These are phyloP conservation scores for Rallus limicola DNA, from an alignment of 2,113 vertebrate genomes.

Conservation along the genomic window DNA sequence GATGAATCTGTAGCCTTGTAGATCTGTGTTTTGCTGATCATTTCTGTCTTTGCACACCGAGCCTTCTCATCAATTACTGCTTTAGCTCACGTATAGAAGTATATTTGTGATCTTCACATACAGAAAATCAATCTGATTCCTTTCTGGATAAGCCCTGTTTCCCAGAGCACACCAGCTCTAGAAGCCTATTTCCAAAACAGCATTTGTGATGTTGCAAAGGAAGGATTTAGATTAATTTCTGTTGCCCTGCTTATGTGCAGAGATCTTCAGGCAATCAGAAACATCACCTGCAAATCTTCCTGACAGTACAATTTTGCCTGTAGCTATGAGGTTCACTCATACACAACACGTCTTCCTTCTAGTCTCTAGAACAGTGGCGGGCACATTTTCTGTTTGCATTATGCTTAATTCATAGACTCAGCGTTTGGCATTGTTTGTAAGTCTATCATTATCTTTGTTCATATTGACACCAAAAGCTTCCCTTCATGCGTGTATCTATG, in stretches of 20 bases:
- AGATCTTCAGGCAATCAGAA: conserved; percentile 43
- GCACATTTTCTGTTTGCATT: conserved; percentile 21
- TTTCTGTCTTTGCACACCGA: background rate
- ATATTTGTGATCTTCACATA: background rate
- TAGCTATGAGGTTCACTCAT: conserved; percentile 28
- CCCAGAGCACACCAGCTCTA: background rate
- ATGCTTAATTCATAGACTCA: conserved; percentile 18
- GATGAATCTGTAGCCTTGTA: background rate
- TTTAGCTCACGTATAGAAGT: background rate
- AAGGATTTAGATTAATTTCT: conserved; percentile 37
- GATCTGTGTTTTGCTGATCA: background rate
- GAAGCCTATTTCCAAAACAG: background rate
- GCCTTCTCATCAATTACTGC: background rate
- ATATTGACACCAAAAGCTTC: conserved; percentile 49
- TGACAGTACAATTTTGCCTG: conserved; percentile 30
- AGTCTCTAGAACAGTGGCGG: background rate
- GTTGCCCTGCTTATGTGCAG: background rate
- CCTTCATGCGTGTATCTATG: conserved; percentile 17
- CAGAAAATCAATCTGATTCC: background rate
- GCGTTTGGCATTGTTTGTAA: conserved; percentile 67
- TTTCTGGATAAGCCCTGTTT: background rate
- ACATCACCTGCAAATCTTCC: conserved; percentile 52
- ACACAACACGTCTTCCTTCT: background rate
- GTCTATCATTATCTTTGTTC: conserved; percentile 67
- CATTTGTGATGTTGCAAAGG: background rate